Percentiles rank a stretch among this genome's conserved stretches.
Conservation (phyloP, 2,113 vertebrate genomes). For the Rallus limicola region DNA sequence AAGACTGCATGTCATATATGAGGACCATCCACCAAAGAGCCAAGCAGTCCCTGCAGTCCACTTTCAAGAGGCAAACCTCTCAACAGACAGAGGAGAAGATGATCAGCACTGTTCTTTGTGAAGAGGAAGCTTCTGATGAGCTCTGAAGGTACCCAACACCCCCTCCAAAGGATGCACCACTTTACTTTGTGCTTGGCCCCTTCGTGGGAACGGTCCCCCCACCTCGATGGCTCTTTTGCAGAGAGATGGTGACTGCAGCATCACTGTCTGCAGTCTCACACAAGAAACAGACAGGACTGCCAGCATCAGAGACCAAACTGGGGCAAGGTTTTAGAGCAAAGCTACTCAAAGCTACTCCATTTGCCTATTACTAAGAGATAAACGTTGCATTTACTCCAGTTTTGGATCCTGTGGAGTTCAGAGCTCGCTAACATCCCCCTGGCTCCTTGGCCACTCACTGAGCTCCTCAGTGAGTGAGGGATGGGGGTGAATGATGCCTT, state of each 20-base stretch:
- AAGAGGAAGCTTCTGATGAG: background rate
- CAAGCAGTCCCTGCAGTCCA: background rate
- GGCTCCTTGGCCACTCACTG: accelerated
- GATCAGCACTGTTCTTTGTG: background rate
- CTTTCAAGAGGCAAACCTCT: background rate
- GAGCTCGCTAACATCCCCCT: background rate
- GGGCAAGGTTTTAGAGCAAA: background rate
- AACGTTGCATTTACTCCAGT: accelerated
- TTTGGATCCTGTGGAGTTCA: background rate
- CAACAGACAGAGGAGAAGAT: background rate
- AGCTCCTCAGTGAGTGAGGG: background rate
- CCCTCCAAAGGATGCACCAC: background rate
- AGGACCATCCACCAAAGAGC: background rate
- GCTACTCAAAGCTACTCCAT: background rate
- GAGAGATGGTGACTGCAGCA: background rate
- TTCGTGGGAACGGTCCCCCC: background rate
- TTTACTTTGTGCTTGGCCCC: background rate
- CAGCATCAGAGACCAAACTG: background rate
- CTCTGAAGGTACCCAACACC: background rate
- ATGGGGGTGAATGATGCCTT: background rate
- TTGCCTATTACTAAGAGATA: background rate
- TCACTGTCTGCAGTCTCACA: background rate
- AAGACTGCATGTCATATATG: slow-evolving; percentile 53
- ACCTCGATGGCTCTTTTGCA: background rate
- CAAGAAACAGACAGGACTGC: background rate